phyloP scores from a whole-genome alignment of 2,797 vertebrate species.

The Pangasius djambal region DNA sequence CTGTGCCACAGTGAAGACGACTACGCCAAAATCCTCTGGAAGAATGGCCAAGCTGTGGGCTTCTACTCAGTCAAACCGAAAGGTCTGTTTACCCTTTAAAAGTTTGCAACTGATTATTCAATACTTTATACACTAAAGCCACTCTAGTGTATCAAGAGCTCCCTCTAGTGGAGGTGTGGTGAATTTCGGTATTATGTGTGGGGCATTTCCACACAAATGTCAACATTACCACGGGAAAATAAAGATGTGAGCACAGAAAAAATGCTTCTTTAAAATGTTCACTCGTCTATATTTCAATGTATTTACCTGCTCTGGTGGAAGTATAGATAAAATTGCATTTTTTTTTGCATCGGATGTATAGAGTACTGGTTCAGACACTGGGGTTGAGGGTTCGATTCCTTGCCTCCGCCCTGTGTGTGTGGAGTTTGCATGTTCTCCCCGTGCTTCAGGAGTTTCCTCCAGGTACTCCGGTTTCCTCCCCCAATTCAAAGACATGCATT shows the following conservation, averaged over 20 bases:
- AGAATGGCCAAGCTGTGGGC: constrained; percentile 85
- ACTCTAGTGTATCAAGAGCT: neutral
- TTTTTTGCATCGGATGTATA: neutral
- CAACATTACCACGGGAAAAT: neutral
- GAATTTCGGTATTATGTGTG: too few relatives aligned
- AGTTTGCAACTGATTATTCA: too few relatives aligned
- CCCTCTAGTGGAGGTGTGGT: neutral
- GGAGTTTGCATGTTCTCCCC: too few relatives aligned
- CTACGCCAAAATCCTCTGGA: constrained; percentile 88
- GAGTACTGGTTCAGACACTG: neutral
- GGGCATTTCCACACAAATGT: too few relatives aligned
- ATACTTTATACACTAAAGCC: too few relatives aligned
- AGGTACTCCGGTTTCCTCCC: too few relatives aligned
- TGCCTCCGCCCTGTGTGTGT: too few relatives aligned
- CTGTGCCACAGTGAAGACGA: constrained; percentile 84
- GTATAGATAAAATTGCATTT: neutral
- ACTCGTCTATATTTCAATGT: neutral
- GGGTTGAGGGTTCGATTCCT: too few relatives aligned
- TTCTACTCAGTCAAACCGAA: constrained; percentile 82
- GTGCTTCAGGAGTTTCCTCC: too few relatives aligned
- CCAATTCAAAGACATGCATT: too few relatives aligned
- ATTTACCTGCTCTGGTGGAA: neutral
- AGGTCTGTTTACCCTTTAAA: too few relatives aligned
- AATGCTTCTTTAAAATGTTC: neutral
- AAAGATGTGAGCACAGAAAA: neutral